Evolutionary conservation across 2,797 vertebrate genomes (phyloP).

Genomic region (Telmatherina bonti): DNA sequence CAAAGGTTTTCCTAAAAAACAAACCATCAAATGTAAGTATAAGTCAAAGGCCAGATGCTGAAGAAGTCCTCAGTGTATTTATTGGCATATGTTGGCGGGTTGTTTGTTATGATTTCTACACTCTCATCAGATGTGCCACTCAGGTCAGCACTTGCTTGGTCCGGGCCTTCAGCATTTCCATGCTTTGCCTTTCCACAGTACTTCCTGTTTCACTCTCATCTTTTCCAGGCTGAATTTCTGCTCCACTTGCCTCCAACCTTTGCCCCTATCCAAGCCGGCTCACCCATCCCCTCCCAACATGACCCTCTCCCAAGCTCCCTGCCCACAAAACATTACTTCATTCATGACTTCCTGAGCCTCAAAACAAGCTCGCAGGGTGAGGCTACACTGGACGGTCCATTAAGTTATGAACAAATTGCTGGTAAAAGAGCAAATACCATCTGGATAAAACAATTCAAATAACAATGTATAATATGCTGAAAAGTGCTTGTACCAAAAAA

Average conservation of each 20-base stretch:
- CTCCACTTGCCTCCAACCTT: slow-evolving; percentile 61
- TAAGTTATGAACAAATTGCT: slow-evolving; percentile 14
- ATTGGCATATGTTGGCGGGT: slow-evolving; percentile 41
- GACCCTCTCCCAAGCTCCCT: slow-evolving; percentile 24
- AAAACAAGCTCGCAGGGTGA: slow-evolving; percentile 51
- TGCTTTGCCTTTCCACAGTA: slow-evolving; percentile 60
- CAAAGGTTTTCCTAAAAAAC: slow-evolving; percentile 53
- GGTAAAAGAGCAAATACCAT: background rate
- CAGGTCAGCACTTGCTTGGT: slow-evolving; percentile 65
- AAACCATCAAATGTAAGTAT: slow-evolving; percentile 46
- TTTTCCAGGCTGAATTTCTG: slow-evolving; percentile 72
- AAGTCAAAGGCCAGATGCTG: slow-evolving; percentile 58
- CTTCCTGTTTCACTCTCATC: slow-evolving; percentile 80
- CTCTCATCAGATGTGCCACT: slow-evolving; percentile 72
- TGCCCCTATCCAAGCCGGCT: slow-evolving; percentile 54
- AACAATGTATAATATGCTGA: background rate
- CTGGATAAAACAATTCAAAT: background rate
- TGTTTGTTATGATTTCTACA: slow-evolving; percentile 77
- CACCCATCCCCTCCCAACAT: slow-evolving; percentile 34
- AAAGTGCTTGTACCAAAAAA: slow-evolving; percentile 40
- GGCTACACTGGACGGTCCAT: slow-evolving; percentile 23
- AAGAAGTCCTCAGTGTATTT: slow-evolving; percentile 66
- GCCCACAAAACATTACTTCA: slow-evolving; percentile 67
- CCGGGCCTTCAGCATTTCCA: slow-evolving; percentile 62
- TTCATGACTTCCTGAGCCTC: slow-evolving; percentile 60